Evolutionary conservation across 2,113 vertebrate species (phyloP), one percentile per base, ranked within the genome.

Genomic region (Microtus oregoni): DNA sequence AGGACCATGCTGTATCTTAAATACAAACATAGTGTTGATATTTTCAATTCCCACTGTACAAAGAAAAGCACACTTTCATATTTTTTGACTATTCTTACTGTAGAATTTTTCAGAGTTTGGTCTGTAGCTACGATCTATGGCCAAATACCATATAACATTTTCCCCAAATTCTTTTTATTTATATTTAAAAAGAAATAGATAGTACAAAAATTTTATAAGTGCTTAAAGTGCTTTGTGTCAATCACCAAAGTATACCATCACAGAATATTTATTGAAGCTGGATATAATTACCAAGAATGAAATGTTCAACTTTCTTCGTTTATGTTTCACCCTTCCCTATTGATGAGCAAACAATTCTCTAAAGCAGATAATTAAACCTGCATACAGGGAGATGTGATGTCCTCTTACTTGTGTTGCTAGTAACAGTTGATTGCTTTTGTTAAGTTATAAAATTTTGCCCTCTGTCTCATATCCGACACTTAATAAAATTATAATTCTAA

Each of bases 401-500:
- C 14, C 11, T 65, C 38, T 70, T 89, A 76, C 20, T 86, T 92
- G 44, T 22, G 50, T 89, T 47, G 11, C 35, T 90, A 67, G 19
- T 78, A 92, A 52, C 7, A 95, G 72, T n/a, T 58, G 32, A 44
- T 38, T 63, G n/a, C 55, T 73, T 41, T 78, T 77, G n/a, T 15
- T 67, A 47, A 85, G 89, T 78, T 63, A 32, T 93, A 95, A n/a
- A 93, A 83, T 93, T 89, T 90, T n/a, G 50, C 58, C 50, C 7
- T 63, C 88, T 88, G 38, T n/a, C 28, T 76, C 35, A 52, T 81
- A 85, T 79, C 86, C 47, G 68, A 7, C 17, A 70, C 3, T 4
- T 19, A 17, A 50, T 38, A 15, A 79, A 85, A 81, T 47, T 79
- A 26, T 19, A 63, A 35, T 38, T 75, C 20, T 24, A 86, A 78